Percentiles rank a stretch among this genome's conserved stretches.
Evolutionary conservation across 1,140 invertebrate genomes (phyloP).

Genomic region (Linepithema humile): DNA sequence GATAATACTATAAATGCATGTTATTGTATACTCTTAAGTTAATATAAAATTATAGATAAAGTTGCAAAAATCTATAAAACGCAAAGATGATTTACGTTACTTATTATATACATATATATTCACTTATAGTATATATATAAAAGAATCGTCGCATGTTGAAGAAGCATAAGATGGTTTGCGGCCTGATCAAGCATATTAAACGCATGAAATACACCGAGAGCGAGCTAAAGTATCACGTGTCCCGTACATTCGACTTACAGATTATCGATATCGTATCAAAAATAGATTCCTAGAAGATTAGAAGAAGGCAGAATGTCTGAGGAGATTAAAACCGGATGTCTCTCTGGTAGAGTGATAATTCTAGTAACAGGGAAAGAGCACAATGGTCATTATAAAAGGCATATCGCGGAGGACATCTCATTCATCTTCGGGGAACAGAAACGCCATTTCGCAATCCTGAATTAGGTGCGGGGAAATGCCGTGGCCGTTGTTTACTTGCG

Average conservation of each 20-base stretch:
- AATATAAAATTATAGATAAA: too few species aligned
- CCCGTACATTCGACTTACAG: background rate
- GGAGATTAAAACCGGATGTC: slow-evolving; percentile 1
- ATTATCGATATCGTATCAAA: background rate
- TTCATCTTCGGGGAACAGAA: background rate
- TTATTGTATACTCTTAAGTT: too few species aligned
- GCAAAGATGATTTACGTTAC: background rate
- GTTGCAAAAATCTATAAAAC: background rate
- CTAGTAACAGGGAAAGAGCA: background rate
- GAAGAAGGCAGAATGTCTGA: background rate
- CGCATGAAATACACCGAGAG: too few species aligned
- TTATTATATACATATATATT: too few species aligned
- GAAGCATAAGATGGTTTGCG: too few species aligned
- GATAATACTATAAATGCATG: too few species aligned
- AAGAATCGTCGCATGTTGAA: background rate
- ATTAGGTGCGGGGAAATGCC: slow-evolving; percentile 57
- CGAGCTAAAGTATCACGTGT: background rate
- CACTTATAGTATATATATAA: too few species aligned
- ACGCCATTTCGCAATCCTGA: slow-evolving; percentile 5
- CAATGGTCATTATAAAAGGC: background rate
- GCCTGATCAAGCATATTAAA: too few species aligned
- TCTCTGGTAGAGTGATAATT: background rate
- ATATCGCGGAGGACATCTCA: background rate
- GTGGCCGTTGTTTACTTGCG: slow-evolving; percentile 56
- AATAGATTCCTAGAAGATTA: slow-evolving; percentile 3